Evolutionary conservation across 2,113 vertebrate species (phyloP), one percentile per base, ranked within the genome.

Genomic region (Trichechus manatus): DNA sequence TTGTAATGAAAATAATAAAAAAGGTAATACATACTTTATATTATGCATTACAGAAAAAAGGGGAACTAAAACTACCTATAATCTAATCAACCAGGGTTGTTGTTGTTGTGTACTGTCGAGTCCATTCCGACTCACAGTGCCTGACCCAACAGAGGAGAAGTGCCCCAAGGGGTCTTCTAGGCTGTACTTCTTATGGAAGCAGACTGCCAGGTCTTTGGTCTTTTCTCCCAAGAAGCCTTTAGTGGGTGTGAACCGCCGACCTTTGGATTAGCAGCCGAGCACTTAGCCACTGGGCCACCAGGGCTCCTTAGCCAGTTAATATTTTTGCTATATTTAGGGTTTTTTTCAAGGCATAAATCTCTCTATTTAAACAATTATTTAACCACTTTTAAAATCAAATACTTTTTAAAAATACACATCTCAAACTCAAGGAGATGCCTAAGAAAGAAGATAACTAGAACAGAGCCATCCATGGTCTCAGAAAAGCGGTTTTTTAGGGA

Each of bases 311-410:
- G 63, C 61, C 63, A 64, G 66, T 78, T 61, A 95, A 61, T 91
- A 93, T 75, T 75, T 75, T 81, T 86, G 66, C 86, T 25, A 94
- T 42, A 20, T 11, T 75, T 33, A 93, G 11, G 5, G 29, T 50
- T 64, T 93, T 81, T 42, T 50, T 11, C 33, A 64, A 77, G 15
- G 77, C 3, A 77, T 1, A 93, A 87, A 72, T 36, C 64, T n/a
- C 8, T 88, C 3, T 64, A 78, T 66, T 93, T 91, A 91, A 89
- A 81, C 1, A 87, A 75, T 53, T 53, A 56, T 66, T 33, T 72
- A 70, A 81, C 29, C 13, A 81, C 39, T 75, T 89, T 82, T 50
- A 93, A 78, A 91, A 96, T 61, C 36, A 92, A 75, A 92, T 47
- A 70, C 27, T 68, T 50, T 78, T 42, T 93, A 86, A 86, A 74